These are phyloP conservation scores for Heliocidaris erythrogramma DNA, from an alignment of 35 echinoderm and acorn worm species.

Conservation along the genomic window DNA sequence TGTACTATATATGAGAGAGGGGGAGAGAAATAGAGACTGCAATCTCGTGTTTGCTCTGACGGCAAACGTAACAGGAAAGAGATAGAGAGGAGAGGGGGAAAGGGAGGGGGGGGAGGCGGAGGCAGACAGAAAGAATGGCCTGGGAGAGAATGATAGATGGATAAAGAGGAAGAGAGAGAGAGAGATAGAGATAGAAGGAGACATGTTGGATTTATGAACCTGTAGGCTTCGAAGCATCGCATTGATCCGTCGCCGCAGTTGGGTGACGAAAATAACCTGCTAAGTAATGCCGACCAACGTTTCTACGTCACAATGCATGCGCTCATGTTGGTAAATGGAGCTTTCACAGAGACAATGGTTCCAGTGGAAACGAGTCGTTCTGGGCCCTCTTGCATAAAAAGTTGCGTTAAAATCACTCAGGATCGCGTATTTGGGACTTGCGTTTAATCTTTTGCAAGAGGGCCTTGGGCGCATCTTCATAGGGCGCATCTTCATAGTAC, in stretches of 20 bases:
- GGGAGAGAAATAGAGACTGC: background rate
- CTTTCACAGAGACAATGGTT: background rate
- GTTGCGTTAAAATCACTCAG: no score
- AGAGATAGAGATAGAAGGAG: background rate
- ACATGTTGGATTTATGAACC: background rate
- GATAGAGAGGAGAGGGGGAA: background rate
- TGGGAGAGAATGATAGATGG: background rate
- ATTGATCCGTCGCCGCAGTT: background rate
- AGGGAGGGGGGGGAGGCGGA: background rate
- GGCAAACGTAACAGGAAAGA: background rate
- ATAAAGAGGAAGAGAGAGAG: background rate
- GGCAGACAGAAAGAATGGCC: background rate
- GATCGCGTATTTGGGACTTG: no score
- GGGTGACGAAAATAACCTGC: constrained; percentile 15
- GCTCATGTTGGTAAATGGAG: background rate
- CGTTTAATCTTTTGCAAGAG: no score
- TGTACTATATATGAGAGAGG: background rate
- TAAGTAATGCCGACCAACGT: background rate
- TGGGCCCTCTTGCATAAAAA: no score
- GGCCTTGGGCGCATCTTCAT: no score
- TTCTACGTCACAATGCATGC: background rate
- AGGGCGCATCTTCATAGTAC: no score
- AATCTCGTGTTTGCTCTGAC: background rate
- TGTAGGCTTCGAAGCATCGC: background rate
- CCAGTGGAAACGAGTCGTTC: no score